phyloP scores from a whole-genome alignment of 1,140 invertebrate species.

The Atta colombica region DNA sequence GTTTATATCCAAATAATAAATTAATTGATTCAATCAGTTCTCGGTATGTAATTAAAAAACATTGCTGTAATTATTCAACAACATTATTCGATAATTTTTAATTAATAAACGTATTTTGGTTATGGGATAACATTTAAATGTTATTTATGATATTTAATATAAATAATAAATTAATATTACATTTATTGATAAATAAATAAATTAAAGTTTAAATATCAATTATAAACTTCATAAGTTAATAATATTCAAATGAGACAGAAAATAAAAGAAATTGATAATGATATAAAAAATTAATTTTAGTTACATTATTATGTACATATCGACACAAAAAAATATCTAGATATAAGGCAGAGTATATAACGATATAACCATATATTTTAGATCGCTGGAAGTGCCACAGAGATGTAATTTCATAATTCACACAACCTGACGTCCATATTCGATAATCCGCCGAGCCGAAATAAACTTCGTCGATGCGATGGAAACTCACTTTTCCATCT shows the following conservation, averaged over 20 bases:
- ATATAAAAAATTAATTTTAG: neutral
- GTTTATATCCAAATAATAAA: no score
- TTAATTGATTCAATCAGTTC: no score
- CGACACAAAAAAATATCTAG: neutral
- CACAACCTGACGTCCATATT: neutral
- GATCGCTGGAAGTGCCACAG: neutral
- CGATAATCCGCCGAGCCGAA: neutral
- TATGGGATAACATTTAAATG: neutral
- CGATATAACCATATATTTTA: neutral
- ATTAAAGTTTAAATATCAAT: no score
- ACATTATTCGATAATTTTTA: constrained; percentile 19
- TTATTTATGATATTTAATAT: neutral
- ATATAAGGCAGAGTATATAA: constrained; percentile 3
- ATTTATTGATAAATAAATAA: no score
- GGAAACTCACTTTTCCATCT: neutral
- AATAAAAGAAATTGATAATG: neutral
- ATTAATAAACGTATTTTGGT: neutral
- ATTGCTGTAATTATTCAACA: constrained; percentile 12
- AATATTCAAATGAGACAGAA: neutral
- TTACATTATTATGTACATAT: neutral
- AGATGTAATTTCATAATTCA: neutral
- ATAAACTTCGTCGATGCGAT: constrained; percentile 40
- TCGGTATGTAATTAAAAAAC: no score
- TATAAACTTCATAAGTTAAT: neutral
- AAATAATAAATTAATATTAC: no score